Base-by-base conservation (phyloP, 1,140 invertebrate species). In the Centruroides sculpturatus region DNA sequence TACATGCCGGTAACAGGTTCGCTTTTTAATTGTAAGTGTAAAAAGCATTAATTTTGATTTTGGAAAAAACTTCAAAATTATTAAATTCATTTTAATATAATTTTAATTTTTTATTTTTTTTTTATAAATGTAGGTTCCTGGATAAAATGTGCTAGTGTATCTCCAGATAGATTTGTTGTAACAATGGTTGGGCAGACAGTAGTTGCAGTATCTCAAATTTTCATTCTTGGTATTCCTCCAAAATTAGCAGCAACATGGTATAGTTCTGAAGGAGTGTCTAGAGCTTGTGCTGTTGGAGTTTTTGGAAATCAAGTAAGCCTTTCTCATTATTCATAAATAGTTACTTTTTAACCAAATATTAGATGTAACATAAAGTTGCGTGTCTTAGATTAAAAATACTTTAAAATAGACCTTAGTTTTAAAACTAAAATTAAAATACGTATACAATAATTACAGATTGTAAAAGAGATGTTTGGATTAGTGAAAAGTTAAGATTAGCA, bases 111-210 rank as follows among this genome's bases (percentile, higher is more conserved):
- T 51, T 3, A 51, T 13, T 51, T 51, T 13, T n/a, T 41, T 41
- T 6, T 41, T 41, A 41, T 41, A 41, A 41, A 41, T 41, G 8
- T 35, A 65, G 64, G 77, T 9, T 83, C 95, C 1, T 97, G 92
- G 91, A 80, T 99, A 61, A 99, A 99, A 78, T 62, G 73, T 70
- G 81, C 84, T 59, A 89, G 89, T 41, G 82, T 90, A 5, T 74
- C 79, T 55, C 69, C 66, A 57, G 71, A 69, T 55, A 59, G 69
- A n/a, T 79, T 78, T 64, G 63, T 64, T 55, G 61, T 78, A 12
- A 69, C 75, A 10, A 76, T 79, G 69, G 48, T 72, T 7, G 73
- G 69, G 8, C 78, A 80, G 64, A 77, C 75, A 3, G 70, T 80
- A 9, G 77, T 77, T 56, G 78, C 78, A 12, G 73, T 76, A 34